Evolutionary conservation across 2,888 invertebrate species (phyloP).

Genomic region (Pyrocoelia pectoralis): DNA sequence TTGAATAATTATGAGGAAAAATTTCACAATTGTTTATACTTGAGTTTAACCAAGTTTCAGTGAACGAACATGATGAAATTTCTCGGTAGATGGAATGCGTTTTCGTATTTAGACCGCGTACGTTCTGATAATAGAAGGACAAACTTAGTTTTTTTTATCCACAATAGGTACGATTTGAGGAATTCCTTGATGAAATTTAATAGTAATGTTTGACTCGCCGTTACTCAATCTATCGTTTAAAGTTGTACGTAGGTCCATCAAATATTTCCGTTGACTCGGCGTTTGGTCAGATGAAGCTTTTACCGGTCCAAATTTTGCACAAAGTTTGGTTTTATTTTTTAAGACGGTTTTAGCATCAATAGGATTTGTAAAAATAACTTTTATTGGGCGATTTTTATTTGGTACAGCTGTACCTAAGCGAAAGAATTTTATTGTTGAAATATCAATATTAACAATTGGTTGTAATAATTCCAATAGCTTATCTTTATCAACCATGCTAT

Average conservation of each 20-base stretch:
- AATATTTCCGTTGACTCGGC: not conserved
- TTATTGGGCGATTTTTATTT: constrained; percentile 6
- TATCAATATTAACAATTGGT: not conserved
- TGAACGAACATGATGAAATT: too few relatives aligned
- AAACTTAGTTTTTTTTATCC: constrained; percentile 6
- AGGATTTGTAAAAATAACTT: not conserved
- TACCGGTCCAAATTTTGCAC: not conserved
- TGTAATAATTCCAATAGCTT: not conserved
- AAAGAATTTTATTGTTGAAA: not conserved
- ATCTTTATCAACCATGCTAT: not conserved
- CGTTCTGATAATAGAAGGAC: too few relatives aligned
- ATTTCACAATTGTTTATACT: too few relatives aligned
- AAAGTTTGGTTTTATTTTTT: not conserved
- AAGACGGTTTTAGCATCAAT: not conserved
- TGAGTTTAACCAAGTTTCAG: too few relatives aligned
- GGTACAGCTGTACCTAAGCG: not conserved
- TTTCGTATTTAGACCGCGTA: not conserved
- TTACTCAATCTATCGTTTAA: not conserved
- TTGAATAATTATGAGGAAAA: too few relatives aligned
- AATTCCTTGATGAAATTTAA: constrained; percentile 1
- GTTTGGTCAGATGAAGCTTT: not conserved
- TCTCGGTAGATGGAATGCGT: not conserved
- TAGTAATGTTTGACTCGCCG: not conserved
- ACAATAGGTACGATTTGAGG: not conserved
- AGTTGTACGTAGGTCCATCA: not conserved